These are phyloP conservation scores for Gobionotothen gibberifrons DNA, from an alignment of 2,797 vertebrate species.

Conservation along the genomic window DNA sequence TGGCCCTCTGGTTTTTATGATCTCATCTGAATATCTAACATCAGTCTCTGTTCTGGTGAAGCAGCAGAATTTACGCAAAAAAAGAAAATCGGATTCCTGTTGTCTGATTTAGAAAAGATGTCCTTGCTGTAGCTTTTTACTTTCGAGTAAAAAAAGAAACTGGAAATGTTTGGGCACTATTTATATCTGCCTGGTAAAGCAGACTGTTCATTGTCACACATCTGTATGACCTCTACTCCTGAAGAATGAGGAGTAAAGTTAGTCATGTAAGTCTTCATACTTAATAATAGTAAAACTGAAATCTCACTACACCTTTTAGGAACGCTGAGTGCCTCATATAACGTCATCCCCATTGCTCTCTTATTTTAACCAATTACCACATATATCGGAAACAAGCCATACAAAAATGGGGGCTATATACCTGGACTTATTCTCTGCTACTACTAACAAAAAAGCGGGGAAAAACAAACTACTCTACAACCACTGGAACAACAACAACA, in stretches of 20 bases:
- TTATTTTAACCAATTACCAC: conserved; percentile 64
- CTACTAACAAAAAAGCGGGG: conserved; percentile 35
- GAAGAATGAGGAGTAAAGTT: conserved; percentile 29
- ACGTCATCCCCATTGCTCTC: conserved; percentile 27
- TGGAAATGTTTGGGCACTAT: conserved; percentile 44
- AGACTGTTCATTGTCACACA: conserved; percentile 30
- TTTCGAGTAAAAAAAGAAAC: conserved; percentile 40
- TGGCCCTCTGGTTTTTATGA: conserved; percentile 30
- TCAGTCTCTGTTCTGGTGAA: conserved; percentile 42
- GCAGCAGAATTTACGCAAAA: conserved; percentile 25
- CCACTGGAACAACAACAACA: conserved; percentile 33
- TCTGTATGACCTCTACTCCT: conserved; percentile 34
- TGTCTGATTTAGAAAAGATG: conserved; percentile 48
- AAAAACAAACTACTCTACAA: conserved; percentile 61
- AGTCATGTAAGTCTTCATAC: conserved; percentile 46
- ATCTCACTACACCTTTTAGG: conserved; percentile 61
- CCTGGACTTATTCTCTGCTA: conserved; percentile 54
- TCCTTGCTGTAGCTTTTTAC: conserved; percentile 47
- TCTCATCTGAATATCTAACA: conserved; percentile 39
- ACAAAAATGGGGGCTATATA: conserved; percentile 63
- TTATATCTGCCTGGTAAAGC: conserved; percentile 36
- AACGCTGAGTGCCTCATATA: conserved; percentile 79
- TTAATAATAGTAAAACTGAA: conserved; percentile 42
- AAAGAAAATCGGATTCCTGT: conserved; percentile 18
- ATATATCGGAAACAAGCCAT: conserved; percentile 83